Base-by-base conservation (phyloP, 1,140 invertebrate genomes). In the Zaprionus africanus region DNA sequence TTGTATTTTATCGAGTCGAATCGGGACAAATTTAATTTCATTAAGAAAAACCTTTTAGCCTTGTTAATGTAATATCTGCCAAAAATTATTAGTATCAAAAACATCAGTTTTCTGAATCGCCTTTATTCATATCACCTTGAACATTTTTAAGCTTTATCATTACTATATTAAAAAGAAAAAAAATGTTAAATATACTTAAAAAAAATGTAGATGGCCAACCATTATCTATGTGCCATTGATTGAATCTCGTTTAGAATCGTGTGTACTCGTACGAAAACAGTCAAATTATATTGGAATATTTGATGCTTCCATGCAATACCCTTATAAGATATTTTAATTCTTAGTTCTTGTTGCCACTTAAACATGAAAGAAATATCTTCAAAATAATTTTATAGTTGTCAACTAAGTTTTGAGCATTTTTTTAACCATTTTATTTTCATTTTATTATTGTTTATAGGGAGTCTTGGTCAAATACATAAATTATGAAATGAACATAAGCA, bases 11-110 rank as follows among this genome's bases (percentile, higher is more conserved):
- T 51, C 19, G 4, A 11, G 13, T 22, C 19, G 11, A 46, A 22
- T 51, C 9, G 46, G 9, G 19, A 51, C 5, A 12, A 24, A 12
- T 51, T 51, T 51, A n/a, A 12, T 19, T 51, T 19, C 22, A 12
- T 24, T 11, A 13, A 51, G 11, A 24, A 51, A 9, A 19, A 24
- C 12, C 19, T 51, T 51, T 13, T 24, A 24, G 19, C 46, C 46
- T 51, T 51, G 17, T 51, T 51, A 49, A 17, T 22, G 46, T 49
- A 49, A 11, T 19, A 51, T 51, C 46, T 51, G 46, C 46, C 46
- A 51, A 51, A 51, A 49, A 17, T 7, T 17, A 51, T 51, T 51
- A 24, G 22, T 51, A 51, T 24, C 46, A 51, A 22, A 51, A 22
- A 12, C 9, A 51, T 22, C 5, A 51, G 11, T 51, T 22, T 24